Evolutionary conservation across 2,888 invertebrate species (phyloP), one percentile per base, ranked within the genome.

Genomic region (Germaria angustata): DNA sequence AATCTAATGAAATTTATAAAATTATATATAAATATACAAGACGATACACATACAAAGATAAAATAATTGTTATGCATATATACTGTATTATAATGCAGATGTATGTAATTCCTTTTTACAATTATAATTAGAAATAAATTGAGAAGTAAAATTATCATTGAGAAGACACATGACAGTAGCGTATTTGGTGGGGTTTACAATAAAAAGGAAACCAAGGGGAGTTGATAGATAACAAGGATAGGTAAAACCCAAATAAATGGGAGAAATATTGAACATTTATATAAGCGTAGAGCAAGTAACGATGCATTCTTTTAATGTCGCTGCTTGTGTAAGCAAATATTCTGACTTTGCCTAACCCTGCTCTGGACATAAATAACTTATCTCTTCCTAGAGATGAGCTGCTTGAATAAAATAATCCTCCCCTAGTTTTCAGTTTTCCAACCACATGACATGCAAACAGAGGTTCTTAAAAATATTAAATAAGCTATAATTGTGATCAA

Each of bases 401-500:
- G n/a, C n/a, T n/a, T n/a, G n/a, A n/a, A n/a, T n/a, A n/a, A n/a
- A n/a, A n/a, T n/a, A n/a, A n/a, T n/a, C n/a, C n/a, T 36, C 34
- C 34, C n/a, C 20, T 17, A 32, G 32, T 24, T 24, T 53, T 36
- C 17, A 13, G 0, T 20, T 6, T 24, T 57, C 7, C 20, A 6
- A 5, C 1, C 32, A 34, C 5, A 17, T 5, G 17, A 34, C 6
- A 34, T 6, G 34, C 8, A 28, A 55, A 59, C 17, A 34, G 6
- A 28, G 53, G 28, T 55, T 57, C 15, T 66, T 53, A 65, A 49
- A 6, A 59, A 68, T n/a, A n/a, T 57, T 49, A 24, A 66, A 78
- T 65, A 75, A 79, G 79, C 79, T 82, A 76, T 79, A 79, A 79
- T 79, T 82, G 82, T 82, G 82, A 82, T 82, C 71, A 79, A 79